These are phyloP conservation scores for Drosophila obscura DNA, from an alignment of 1,140 invertebrate species.

Conservation along the genomic window DNA sequence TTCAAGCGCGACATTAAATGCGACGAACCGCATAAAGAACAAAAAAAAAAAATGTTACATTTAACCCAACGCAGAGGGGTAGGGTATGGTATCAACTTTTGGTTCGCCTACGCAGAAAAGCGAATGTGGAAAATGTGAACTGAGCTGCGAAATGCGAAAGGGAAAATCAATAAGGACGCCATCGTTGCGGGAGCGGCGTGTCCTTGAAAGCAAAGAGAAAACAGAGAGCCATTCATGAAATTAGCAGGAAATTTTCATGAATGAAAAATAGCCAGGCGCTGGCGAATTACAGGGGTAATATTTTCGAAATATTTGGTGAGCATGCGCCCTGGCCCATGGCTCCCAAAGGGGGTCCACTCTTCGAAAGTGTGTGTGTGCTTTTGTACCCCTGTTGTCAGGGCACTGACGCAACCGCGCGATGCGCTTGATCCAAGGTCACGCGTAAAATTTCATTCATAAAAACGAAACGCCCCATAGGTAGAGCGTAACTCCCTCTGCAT, in stretches of 20 bases:
- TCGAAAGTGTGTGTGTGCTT: conserved; percentile 21
- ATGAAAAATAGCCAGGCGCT: conserved; percentile 44
- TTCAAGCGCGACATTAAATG: conserved; percentile 11
- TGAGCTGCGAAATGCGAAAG: conserved; percentile 23
- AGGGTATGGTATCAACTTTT: conserved; percentile 9
- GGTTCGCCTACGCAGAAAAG: conserved; percentile 42
- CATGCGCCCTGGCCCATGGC: conserved; percentile 21
- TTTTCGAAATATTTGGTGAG: conserved; percentile 26
- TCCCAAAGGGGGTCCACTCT: neutral
- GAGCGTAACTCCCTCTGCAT: conserved; percentile 6
- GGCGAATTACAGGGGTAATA: too few species aligned
- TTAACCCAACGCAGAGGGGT: conserved; percentile 23
- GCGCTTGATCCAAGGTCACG: conserved; percentile 69
- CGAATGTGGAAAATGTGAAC: conserved; percentile 26
- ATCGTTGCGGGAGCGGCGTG: conserved; percentile 36
- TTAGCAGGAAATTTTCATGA: conserved; percentile 51
- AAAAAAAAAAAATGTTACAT: neutral
- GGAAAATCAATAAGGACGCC: conserved; percentile 73
- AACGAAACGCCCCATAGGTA: conserved; percentile 56
- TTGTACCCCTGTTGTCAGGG: conserved; percentile 24
- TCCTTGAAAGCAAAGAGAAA: conserved; percentile 60
- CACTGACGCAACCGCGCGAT: conserved; percentile 75
- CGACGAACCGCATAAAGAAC: neutral
- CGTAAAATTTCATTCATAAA: conserved; percentile 81
- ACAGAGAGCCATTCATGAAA: conserved; percentile 64